Base-by-base conservation (phyloP, 2,797 vertebrate species). In the Sebastes paucispinis region DNA sequence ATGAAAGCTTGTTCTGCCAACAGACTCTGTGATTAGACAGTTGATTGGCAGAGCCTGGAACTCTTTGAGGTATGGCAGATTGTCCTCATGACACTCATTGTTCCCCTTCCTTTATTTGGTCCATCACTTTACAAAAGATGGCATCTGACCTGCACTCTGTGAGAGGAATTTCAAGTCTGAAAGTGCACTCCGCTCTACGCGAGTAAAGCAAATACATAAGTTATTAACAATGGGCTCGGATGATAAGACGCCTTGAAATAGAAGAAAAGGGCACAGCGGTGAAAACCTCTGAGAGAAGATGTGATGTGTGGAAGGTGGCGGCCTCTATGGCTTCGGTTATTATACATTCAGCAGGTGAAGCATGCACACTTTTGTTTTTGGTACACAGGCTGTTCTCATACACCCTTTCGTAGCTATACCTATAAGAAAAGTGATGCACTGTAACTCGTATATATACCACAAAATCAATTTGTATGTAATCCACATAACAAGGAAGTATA, bases 1-100 rank as follows among this genome's bases (percentile, higher is more conserved):
- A 91, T 91, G 82, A 92, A 87, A 81, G 81, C 85, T 79, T 90
- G 89, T 86, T 88, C 88, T 79, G 84, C 88, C 88, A 88, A 78
- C 89, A 84, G 82, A 85, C 87, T 87, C 47, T 86, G 78, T 90
- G 87, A 91, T 90, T 91, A 83, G 79, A 86, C 81, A 87, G 83
- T 72, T 86, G 90, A 92, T 86, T 86, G 87, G 79, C 87, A 89
- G 69, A 89, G 81, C 72, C 79, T 69, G 57, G 64, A 57, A 75
- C 84, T 81, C 63, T 87, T 87, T 90, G 74, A 86, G 73, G 81
- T 89, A 31, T 68, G 73, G 85, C 83, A 88, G 86, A 88, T 81
- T 88, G 86, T 89, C 64, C 71, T 88, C 77, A 82, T 87, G 78
- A 32, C 47, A 55, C 32, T 77, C 71, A 80, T 86, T 88, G 87